Base-by-base conservation (phyloP, 1,140 invertebrate species). In the Lepidurus couesii region DNA sequence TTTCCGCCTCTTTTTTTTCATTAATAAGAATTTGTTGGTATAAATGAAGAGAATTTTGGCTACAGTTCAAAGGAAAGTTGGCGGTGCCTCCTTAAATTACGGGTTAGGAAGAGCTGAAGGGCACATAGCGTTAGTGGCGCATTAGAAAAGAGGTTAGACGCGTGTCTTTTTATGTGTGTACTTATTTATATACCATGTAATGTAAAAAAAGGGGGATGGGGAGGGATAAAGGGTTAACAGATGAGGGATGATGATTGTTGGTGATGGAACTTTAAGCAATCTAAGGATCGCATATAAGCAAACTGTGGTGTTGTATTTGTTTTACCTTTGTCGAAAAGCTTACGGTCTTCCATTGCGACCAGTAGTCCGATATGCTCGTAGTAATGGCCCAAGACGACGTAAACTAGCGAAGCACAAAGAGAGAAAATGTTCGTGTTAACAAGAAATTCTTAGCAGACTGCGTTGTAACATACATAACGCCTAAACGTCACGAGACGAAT, bases 361-460 rank as follows among this genome's bases (percentile, higher is more conserved):
- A 95, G 89, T 1, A 96, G 86, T 6, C 93, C 94, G 53, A 95
- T 88, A 82, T 95, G 93, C 81, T 96, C 94, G 82, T 93, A 92
- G 82, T 95, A 91, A 82, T 94, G 90, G 6, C 96, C 95, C 78
- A 98, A 89, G 45, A 96, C 91, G 1, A 98, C 90, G 85, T 97
- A 98, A 85, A 97, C 95, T 97, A 88, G 53, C 89, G 92, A 80
- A 83, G 81, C 82, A 79, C 79, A 79, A 80, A 81, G 80, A 82
- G 80, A 34, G 4, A 34, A 34, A 34, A 34, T 34, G 34, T 34
- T 34, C 34, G 34, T 34, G 34, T 34, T 34, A 34, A 34, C 34
- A 34, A 34, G 34, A 34, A 34, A 34, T 34, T 34, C 3, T 34
- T 34, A 34, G 34, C 34, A 34, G 34, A 4, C 34, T 34, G 34